These are phyloP conservation scores for Trisateles emortualis DNA, from an alignment of 2,888 invertebrate species.

Conservation along the genomic window DNA sequence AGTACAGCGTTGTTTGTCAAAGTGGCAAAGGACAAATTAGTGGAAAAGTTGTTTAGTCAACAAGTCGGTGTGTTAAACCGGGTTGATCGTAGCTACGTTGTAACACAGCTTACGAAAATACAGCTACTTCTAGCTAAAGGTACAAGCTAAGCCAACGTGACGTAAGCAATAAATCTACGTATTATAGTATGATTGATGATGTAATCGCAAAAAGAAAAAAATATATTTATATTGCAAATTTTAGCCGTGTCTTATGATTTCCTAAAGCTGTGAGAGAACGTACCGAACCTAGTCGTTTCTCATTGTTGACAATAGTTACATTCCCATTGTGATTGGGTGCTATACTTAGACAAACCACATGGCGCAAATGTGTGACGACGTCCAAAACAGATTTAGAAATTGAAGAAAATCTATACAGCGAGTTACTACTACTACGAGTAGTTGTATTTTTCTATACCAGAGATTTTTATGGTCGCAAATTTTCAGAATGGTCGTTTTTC, in stretches of 20 bases:
- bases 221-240: too few species aligned
- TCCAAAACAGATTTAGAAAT: neutral
- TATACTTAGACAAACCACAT: constrained; percentile 4
- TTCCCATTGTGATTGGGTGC: neutral
- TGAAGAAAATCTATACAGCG: too few species aligned
- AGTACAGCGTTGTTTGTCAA: neutral
- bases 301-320: constrained; percentile 8
- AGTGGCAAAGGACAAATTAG: constrained; percentile 4
- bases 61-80: neutral
- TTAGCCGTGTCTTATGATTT: too few species aligned
- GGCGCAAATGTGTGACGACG: neutral
- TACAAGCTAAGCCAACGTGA: too few species aligned
- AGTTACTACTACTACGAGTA: too few species aligned
- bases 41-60: constrained; percentile 2
- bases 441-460: too few species aligned
- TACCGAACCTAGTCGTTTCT: neutral
- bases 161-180: too few species aligned
- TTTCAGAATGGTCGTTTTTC: too few species aligned
- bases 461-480: too few species aligned
- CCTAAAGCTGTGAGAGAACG: neutral
- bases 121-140: neutral
- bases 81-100: neutral
- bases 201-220: too few species aligned
- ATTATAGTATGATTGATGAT: too few species aligned
- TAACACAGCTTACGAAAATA: neutral